Percentiles rank a stretch among this genome's conserved stretches.
Conservation (phyloP, 2,888 invertebrate species). For the Isotomurus palustris region DNA sequence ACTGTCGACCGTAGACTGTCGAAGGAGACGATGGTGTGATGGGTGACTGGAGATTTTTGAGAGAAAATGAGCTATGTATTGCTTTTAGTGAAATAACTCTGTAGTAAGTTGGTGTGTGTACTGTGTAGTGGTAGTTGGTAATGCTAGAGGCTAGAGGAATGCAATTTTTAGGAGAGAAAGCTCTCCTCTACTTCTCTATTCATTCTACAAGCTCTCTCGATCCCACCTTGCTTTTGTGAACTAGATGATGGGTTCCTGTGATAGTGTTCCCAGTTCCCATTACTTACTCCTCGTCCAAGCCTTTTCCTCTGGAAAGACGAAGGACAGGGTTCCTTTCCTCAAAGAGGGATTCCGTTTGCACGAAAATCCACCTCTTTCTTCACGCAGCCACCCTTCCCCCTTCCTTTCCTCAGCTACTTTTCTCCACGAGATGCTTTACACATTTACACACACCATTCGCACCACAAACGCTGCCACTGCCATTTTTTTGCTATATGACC, state of each 20-base stretch:
- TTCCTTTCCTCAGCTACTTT: background rate
- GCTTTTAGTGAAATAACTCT: background rate
- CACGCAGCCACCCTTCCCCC: slow-evolving; percentile 1
- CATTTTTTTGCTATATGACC: too few species aligned
- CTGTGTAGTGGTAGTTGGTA: background rate
- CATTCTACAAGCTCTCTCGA: too few species aligned
- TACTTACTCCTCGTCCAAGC: too few species aligned
- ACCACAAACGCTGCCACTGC: too few species aligned
- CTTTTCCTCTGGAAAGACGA: too few species aligned
- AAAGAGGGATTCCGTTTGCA: background rate
- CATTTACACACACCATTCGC: background rate
- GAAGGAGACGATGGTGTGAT: background rate
- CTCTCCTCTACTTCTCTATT: too few species aligned
- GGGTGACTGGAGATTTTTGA: background rate
- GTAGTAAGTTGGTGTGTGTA: background rate
- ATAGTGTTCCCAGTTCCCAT: background rate
- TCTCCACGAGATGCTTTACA: background rate
- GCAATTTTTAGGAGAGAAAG: too few species aligned
- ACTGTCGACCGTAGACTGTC: background rate
- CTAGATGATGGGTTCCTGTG: background rate
- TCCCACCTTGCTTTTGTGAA: too few species aligned
- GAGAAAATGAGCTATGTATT: slow-evolving; percentile 2
- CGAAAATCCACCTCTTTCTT: slow-evolving; percentile 6
- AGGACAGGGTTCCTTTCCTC: background rate
- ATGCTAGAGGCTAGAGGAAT: too few species aligned